These are phyloP conservation scores for Formica selysi DNA, from an alignment of 1,140 invertebrate genomes.

Conservation along the genomic window DNA sequence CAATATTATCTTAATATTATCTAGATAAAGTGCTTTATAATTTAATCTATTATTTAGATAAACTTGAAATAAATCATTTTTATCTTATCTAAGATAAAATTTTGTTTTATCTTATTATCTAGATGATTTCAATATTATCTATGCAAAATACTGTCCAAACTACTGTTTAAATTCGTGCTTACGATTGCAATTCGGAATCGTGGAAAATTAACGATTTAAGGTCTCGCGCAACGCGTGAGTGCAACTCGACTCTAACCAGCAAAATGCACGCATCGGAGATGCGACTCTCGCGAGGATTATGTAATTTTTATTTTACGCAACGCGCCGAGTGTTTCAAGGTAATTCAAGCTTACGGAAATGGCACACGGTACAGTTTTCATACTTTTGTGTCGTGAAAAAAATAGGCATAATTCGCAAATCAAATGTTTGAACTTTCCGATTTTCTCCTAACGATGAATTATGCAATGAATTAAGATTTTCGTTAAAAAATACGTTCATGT, in stretches of 20 bases:
- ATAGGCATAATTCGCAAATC: background rate
- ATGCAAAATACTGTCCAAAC: background rate
- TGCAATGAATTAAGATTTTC: background rate
- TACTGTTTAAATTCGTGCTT: background rate
- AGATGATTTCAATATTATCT: background rate
- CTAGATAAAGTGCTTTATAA: too few relatives aligned
- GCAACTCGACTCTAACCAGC: background rate
- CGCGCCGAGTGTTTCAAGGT: constrained; percentile 44
- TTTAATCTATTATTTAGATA: too few relatives aligned
- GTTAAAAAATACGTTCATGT: background rate
- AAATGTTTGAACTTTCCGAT: background rate
- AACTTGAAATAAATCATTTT: too few relatives aligned
- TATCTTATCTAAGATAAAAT: background rate
- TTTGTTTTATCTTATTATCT: background rate
- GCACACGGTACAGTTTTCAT: background rate
- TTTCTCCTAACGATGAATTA: background rate
- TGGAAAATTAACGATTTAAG: background rate
- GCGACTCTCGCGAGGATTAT: constrained; percentile 16
- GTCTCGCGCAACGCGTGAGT: background rate
- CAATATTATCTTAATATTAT: too few relatives aligned
- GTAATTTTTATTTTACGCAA: constrained; percentile 41
- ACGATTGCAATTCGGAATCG: constrained; percentile 12
- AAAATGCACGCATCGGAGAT: constrained; percentile 7
- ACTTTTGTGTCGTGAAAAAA: background rate
- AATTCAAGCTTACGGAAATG: constrained; percentile 11